These are phyloP conservation scores for Notodonta ziczac DNA, from an alignment of 2,888 invertebrate genomes.

Conservation along the genomic window DNA sequence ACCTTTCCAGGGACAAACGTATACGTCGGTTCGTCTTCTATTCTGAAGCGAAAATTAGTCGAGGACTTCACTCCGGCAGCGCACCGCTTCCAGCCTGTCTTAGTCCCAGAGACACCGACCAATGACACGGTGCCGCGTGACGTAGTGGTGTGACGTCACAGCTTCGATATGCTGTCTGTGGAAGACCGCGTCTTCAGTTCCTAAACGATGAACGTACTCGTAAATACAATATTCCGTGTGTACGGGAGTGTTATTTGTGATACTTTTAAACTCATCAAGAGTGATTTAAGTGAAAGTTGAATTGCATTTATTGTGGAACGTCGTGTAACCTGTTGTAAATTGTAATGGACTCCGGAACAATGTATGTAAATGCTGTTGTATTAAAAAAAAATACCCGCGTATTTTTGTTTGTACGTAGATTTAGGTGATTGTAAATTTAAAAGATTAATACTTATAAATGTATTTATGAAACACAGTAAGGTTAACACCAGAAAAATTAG, in stretches of 20 bases:
- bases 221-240: conserved; percentile 56
- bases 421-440: conserved; percentile 78
- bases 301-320: conserved; percentile 54
- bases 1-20: conserved; percentile 85
- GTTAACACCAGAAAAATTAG: conserved; percentile 82
- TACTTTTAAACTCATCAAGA: conserved; percentile 46
- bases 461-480: conserved; percentile 84
- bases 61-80: conserved; percentile 83
- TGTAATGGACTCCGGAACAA: conserved; percentile 50
- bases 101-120: conserved; percentile 78
- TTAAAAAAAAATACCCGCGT: conserved; percentile 61
- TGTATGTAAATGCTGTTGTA: conserved; percentile 71
- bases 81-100: conserved; percentile 85
- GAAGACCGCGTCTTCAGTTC: conserved; percentile 84
- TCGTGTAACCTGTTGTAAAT: conserved; percentile 58
- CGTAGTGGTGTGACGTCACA: conserved; percentile 88
- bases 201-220: conserved; percentile 70
- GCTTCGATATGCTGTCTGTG: conserved; percentile 83
- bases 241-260: conserved; percentile 54
- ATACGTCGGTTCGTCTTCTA: conserved; percentile 85
- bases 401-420: conserved; percentile 70
- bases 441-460: conserved; percentile 73
- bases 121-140: conserved; percentile 76
- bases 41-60: conserved; percentile 85
- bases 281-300: conserved; percentile 57